These are phyloP conservation scores for Euthynnus affinis DNA, from an alignment of 2,797 vertebrate species.

Conservation along the genomic window DNA sequence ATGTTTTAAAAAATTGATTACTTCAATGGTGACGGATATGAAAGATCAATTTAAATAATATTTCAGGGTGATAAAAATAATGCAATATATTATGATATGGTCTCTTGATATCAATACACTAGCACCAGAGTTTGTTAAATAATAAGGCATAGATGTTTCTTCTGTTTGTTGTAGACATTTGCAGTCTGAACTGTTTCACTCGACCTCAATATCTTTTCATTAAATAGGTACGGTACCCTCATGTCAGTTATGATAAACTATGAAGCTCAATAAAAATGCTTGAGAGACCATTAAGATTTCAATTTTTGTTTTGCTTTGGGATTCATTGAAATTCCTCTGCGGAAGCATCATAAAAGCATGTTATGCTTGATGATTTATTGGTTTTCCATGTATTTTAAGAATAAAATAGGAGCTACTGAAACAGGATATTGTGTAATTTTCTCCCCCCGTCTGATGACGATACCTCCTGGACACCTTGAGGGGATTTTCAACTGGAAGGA, in stretches of 20 bases:
- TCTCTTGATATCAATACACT: neutral
- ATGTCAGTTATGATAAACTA: neutral
- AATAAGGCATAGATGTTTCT: no score
- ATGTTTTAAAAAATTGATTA: no score
- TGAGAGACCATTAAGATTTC: neutral
- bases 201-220: neutral
- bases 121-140: neutral
- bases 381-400: neutral
- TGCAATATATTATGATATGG: neutral
- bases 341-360: neutral
- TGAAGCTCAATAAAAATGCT: neutral
- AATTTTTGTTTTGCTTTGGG: neutral
- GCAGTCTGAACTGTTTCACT: neutral
- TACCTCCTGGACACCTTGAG: neutral
- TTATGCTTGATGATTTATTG: neutral
- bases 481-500: neutral
- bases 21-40: neutral
- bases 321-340: neutral
- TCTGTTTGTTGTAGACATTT: neutral
- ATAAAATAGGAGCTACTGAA: neutral
- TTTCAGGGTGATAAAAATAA: neutral
- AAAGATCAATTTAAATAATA: neutral
- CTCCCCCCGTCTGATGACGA: no score
- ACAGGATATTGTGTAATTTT: neutral
- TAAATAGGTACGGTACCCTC: neutral